Base-by-base conservation (phyloP, 2,888 invertebrate species). In the Catocala sponsa region DNA sequence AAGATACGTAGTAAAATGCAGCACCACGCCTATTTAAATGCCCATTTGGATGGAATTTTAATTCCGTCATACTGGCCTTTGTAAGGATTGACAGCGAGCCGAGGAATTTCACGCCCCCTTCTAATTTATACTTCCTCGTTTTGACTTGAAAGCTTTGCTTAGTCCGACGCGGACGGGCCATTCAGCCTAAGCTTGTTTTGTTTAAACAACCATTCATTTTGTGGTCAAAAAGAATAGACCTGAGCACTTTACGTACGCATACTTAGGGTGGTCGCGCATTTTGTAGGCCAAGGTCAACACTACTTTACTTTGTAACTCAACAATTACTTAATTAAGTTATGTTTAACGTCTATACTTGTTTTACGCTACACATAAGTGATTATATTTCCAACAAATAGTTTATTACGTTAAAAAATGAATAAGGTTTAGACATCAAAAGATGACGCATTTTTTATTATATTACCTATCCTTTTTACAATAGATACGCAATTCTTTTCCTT, bases 111-210 rank as follows among this genome's bases (percentile, higher is more conserved):
- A 91, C 91, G 87, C 89, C 83, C 80, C 78, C 75, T 78, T 78
- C 82, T 91, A 91, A 91, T 91, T 90, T 90, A 89, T 91, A 88
- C 86, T 90, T 91, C 91, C 91, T 89, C 79, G 76, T 81, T 83
- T 80, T 68, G 68, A 59, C 73, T 75, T 76, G 77, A 72, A 77
- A 63, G 69, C 53, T 41, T 64, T 65, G 61, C 70, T 63, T 65
- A 63, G 65, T 73, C 64, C 58, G 48, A 52, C 57, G 42, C 64
- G 55, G 48, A 52, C 57, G 42, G 33, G 12, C 65, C 59, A 68
- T 78, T 74, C 60, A 67, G 54, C 35, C 48, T 57, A 63, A 70
- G 70, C 46, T 63, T 63, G 68, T 74, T 75, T 77, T 76, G 64
- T 75, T 70, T 68, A 59, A 49, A 64, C 43, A 61, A 41, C 53